Evolutionary conservation across 2,888 invertebrate species (phyloP), one percentile per base, ranked within the genome.

Genomic region (Listrodromus nycthemerus): DNA sequence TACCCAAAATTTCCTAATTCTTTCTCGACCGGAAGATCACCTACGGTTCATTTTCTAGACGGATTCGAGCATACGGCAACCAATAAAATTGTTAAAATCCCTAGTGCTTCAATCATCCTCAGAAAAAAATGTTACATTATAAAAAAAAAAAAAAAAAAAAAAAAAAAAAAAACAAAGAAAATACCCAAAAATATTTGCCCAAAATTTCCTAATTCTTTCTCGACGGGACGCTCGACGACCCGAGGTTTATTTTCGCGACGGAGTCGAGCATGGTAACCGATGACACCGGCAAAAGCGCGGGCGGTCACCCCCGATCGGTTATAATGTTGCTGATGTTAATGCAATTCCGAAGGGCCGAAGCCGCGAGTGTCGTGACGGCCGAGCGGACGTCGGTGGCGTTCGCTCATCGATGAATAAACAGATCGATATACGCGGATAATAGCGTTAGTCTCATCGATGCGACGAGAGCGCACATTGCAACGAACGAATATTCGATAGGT

Each of bases 381-480:
- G 73, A 55, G 52, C 74, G 67, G 30, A 50, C 48, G 66, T 58
- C 74, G 50, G 67, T 16, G 50, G 48, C 50, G 70, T 50, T 70
- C 69, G 37, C 73, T 74, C 79, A 75, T 69, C 48, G 70, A 82
- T 79, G 70, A 79, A 75, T 69, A 79, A 73, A 69, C 73, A 74
- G 41, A 70, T 76, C 82, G 71, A 71, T 73, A 67, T 75, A 63
- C 63, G 67, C 48, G 76, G 61, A 50, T 75, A 75, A 83, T 76
- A 69, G 80, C 69, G 83, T 83, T 80, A 80, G 70, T 67, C 52
- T 76, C 37, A 48, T 65, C 76, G 45, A 66, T 61, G 45, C 37
- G 52, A 50, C 48, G 48, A n/a, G 48, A n/a, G 52, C 61, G 16
- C 30, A 27, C 41, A n/a, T 55, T 55, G 55, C 66, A 52, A 52